Base-by-base conservation (phyloP, 2,113 vertebrate species). In the Lycocorax pyrrhopterus region DNA sequence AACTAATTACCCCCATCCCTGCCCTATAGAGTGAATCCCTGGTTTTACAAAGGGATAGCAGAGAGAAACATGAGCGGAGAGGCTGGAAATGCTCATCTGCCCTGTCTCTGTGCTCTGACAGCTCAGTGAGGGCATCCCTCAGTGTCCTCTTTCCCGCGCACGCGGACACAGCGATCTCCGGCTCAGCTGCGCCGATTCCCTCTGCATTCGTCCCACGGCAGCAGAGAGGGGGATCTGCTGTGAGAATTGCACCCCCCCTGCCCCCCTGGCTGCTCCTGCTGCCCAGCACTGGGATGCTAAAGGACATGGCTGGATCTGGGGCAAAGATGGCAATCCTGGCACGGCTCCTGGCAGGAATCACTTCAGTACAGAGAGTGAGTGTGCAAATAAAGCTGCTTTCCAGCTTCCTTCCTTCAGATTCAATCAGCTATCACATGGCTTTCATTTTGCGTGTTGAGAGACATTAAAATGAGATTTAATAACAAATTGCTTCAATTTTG, bases 401-500 rank as follows among this genome's bases (percentile, higher is more conserved):
- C 66, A 89, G 22, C 44, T 84, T 62, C 37, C 53, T 56, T n/a
- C 68, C 86, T 80, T 81, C 66, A 60, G 49, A 82, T 60, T 68
- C 84, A 49, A 67, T 58, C 87, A 73, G 78, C 67, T 80, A 43
- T 83, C 94, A 93, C 91, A 76, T 75, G 77, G 84, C 84, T 96
- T 93, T 94, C 63, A 91, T 93, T 96, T 87, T 0, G 3, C 66
- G 87, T 41, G 69, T 68, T 93, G 94, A 93, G 81, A 94, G 93
- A 91, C 22, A 32, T 73, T 79, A 84, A 94, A 94, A 91, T 58
- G 67, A 95, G 89, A 84, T 89, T 91, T 94, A 93, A 94, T 93
- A 91, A 91, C 37, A 87, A 95, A 95, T 82, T 89, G 69, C 85
- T 94, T 90, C 89, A 79, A 89, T 96, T 96, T 76, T 53, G 51